Evolutionary conservation across 2,113 vertebrate species (phyloP).

Genomic region (Copsychus sechellarum): DNA sequence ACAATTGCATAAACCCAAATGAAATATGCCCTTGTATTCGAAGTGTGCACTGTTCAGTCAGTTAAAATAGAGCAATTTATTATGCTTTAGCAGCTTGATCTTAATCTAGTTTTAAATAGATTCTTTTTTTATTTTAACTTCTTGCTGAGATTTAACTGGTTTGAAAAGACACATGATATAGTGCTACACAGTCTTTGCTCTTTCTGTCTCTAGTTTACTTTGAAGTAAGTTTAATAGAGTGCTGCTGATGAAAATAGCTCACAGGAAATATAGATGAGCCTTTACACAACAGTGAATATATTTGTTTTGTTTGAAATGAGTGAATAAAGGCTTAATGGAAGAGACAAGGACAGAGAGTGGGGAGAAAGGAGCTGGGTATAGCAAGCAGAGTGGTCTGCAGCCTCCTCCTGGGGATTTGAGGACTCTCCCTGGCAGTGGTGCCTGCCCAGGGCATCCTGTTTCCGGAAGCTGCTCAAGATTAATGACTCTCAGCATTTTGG

Average conservation of each 20-base stretch:
- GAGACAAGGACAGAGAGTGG: not conserved
- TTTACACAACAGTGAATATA: constrained; percentile 45
- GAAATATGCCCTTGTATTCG: constrained; percentile 71
- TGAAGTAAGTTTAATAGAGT: constrained; percentile 60
- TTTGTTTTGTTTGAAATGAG: constrained; percentile 61
- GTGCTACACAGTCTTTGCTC: not conserved
- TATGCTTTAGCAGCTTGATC: constrained; percentile 57
- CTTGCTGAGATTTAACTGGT: constrained; percentile 55
- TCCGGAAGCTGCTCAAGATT: not conserved
- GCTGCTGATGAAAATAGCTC: constrained; percentile 42
- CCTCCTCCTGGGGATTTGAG: not conserved
- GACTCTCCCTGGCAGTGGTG: not conserved
- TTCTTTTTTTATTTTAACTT: constrained; percentile 51
- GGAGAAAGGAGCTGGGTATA: not conserved
- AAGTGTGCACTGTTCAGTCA: constrained; percentile 64
- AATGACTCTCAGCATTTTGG: not conserved
- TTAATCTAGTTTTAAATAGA: constrained; percentile 72
- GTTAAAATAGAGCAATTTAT: constrained; percentile 73
- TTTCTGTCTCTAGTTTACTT: constrained; percentile 27
- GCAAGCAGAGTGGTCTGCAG: not conserved
- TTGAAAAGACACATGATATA: constrained; percentile 58
- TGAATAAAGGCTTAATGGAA: constrained; percentile 33
- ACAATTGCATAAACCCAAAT: constrained; percentile 67
- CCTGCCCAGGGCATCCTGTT: not conserved
- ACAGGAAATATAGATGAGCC: constrained; percentile 48